phyloP scores from a whole-genome alignment of 2,797 vertebrate species.

The Hapalemur alaotrensis region DNA sequence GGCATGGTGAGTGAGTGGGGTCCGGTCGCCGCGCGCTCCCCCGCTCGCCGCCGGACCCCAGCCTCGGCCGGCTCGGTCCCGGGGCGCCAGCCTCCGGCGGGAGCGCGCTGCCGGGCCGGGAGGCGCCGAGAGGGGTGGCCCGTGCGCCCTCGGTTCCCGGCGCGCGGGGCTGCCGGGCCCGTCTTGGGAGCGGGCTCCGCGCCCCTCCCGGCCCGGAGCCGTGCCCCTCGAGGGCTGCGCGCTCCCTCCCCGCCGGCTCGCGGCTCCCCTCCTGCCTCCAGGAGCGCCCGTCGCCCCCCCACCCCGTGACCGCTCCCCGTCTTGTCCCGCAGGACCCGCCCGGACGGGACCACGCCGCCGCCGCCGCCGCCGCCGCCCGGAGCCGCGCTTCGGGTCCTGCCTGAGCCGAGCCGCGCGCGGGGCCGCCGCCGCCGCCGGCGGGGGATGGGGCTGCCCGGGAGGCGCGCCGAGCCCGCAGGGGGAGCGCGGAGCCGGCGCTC shows the following conservation, averaged over 20 bases:
- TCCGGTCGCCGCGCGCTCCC: neutral
- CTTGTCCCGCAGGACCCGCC: constrained; percentile 68
- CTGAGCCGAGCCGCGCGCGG: constrained; percentile 64
- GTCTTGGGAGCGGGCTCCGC: neutral
- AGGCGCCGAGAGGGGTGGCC: neutral
- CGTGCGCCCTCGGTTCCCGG: constrained; percentile 34
- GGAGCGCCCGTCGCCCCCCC: neutral
- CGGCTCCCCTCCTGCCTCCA: neutral
- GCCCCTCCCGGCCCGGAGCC: neutral
- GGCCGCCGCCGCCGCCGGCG: constrained; percentile 62
- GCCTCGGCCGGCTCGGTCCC: neutral
- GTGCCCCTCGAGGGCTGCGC: constrained; percentile 55
- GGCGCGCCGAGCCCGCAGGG: constrained; percentile 63
- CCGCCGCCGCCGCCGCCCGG: neutral
- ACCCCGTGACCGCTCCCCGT: constrained; percentile 59
- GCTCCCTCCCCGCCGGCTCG: neutral
- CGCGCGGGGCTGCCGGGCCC: neutral
- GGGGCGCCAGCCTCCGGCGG: neutral
- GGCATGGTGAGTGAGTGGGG: constrained; percentile 73
- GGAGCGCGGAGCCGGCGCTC: constrained; percentile 68
- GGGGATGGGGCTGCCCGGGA: constrained; percentile 66
- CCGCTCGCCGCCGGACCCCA: neutral
- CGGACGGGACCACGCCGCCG: constrained; percentile 60
- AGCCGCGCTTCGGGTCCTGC: constrained; percentile 54
- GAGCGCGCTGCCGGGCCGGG: neutral